Base-by-base conservation (phyloP, 2,113 vertebrate species). In the Engraulis encrasicolus region DNA sequence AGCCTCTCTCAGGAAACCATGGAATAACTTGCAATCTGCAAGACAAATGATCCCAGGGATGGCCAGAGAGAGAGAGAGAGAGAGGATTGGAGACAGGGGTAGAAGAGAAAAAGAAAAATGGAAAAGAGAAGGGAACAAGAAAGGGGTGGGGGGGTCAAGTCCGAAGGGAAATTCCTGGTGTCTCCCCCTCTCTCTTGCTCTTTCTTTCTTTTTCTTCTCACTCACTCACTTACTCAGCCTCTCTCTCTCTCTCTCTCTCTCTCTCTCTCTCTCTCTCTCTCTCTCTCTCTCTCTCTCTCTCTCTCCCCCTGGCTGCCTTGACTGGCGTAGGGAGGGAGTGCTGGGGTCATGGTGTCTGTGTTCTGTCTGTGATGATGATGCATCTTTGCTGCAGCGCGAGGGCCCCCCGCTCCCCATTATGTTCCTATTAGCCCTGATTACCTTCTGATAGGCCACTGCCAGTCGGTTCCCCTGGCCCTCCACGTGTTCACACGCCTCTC, bases 381-480 rank as follows among this genome's bases (percentile, higher is more conserved):
- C 94, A 97, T 97, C 95, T 96, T 93, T 95, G 45, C 95, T 91
- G 92, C n/a, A 96, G 66, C 96, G 94, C n/a, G 95, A 94, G 95
- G 95, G 94, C 91, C 94, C 95, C 95, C 96, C 96, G 96, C 96
- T 97, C 96, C 94, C 95, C 94, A 98, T 98, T 98, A 98, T 97
- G 96, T 97, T 97, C 96, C 96, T 97, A 99, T 99, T 99, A 98
- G 95, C 93, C 95, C 96, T 97, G 96, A 99, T 98, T 97, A 97
- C 96, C 96, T 96, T 95, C 95, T 98, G 96, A 97, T 98, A 97
- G 95, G 91, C 86, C 91, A 93, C 94, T 92, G 91, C 95, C 96
- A 96, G 96, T 97, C 97, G 97, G 96, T 96, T 98, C 99, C 96
- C 96, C 96, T 99, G 96, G 97, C 95, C 93, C 95, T 97, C 97